phyloP scores from a whole-genome alignment of 2,113 vertebrate species.

The Actinemys pallida region DNA sequence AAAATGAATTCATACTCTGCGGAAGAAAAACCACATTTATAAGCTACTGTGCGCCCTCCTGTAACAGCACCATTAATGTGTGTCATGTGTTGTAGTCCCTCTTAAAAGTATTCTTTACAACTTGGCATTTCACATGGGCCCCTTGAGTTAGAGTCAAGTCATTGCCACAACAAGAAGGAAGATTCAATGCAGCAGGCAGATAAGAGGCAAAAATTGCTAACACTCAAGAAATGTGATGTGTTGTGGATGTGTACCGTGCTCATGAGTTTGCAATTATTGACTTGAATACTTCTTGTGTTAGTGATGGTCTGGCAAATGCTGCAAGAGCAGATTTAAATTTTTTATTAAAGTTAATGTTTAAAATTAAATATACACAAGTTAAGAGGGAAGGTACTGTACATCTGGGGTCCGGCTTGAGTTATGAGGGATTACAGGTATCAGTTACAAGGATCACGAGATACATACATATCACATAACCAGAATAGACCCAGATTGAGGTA shows the following conservation, averaged over 20 bases:
- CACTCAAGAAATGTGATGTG: not conserved
- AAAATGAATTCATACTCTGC: not conserved
- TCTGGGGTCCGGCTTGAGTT: too few relatives aligned
- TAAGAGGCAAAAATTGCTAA: not conserved
- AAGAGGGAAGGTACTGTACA: too few relatives aligned
- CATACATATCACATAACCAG: too few relatives aligned
- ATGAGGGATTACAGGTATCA: too few relatives aligned
- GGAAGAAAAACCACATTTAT: not conserved
- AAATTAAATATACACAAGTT: too few relatives aligned
- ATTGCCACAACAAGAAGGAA: not conserved
- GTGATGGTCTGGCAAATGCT: not conserved
- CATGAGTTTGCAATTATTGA: not conserved
- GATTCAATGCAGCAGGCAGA: not conserved
- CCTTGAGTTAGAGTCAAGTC: not conserved
- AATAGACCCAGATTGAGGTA: too few relatives aligned
- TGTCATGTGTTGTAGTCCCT: not conserved
- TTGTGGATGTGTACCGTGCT: not conserved
- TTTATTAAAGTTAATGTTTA: too few relatives aligned
- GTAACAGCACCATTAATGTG: not conserved
- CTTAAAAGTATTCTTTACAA: not conserved
- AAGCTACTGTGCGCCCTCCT: not conserved
- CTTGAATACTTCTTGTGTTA: not conserved
- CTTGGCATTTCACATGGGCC: not conserved
- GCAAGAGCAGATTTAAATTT: not conserved
- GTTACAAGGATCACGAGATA: too few relatives aligned